A percentile compares a stretch with the other conserved stretches of the same genome.
phyloP scores from a whole-genome alignment of 2,797 vertebrate species.

The Gymnothorax reevesii region DNA sequence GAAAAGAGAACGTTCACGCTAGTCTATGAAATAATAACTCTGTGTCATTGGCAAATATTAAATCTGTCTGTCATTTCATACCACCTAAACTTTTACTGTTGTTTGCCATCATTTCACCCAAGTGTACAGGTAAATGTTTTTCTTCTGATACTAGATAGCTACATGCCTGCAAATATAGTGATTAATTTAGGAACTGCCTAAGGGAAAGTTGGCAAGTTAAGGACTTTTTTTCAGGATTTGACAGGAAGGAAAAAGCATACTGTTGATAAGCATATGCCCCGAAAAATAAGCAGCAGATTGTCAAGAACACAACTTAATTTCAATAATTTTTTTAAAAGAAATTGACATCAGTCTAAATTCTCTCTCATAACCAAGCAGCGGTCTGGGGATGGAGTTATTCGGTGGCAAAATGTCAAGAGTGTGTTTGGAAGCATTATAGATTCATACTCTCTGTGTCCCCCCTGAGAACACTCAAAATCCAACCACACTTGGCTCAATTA shows the following conservation, averaged over 20 bases:
- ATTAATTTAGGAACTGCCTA: background rate
- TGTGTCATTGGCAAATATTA: conserved; percentile 7
- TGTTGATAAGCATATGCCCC: background rate
- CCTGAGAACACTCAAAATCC: background rate
- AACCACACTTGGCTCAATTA: background rate
- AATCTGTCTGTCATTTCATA: background rate
- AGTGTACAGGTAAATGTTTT: background rate
- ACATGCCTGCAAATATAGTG: background rate
- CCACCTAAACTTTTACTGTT: background rate
- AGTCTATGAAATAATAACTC: background rate
- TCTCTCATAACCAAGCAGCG: background rate
- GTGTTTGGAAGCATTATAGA: background rate
- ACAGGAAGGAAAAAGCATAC: background rate
- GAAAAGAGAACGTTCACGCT: background rate
- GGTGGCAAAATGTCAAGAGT: background rate
- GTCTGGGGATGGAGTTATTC: background rate
- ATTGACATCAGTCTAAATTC: background rate
- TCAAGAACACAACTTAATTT: too few species aligned
- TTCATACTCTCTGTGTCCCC: background rate
- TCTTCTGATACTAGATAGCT: background rate
- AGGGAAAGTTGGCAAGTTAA: background rate
- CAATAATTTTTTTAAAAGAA: too few species aligned
- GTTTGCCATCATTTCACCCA: background rate
- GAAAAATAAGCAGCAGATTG: background rate
- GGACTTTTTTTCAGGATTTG: background rate